These are phyloP conservation scores for Bombylius major DNA, from an alignment of 2,888 invertebrate genomes.

Conservation along the genomic window DNA sequence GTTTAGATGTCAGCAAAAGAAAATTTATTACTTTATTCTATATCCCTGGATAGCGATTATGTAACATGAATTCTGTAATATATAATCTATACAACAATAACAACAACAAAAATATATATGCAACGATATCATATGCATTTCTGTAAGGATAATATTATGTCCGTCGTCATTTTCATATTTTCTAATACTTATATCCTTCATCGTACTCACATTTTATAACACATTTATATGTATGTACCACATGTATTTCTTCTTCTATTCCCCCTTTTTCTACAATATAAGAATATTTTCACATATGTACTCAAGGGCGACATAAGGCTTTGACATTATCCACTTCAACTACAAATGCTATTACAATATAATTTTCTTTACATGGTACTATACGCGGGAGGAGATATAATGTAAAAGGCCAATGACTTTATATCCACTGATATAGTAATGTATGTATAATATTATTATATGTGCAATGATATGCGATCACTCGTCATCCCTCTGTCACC, in stretches of 20 bases:
- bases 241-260: no score
- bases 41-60: constrained; percentile 10
- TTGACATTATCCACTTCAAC: neutral
- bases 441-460: no score
- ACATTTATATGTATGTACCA: no score
- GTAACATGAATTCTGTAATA: neutral
- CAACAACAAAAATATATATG: neutral
- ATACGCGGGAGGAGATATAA: neutral
- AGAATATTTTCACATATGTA: neutral
- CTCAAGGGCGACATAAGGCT: neutral
- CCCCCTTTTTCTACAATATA: neutral
- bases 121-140: neutral
- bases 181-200: no score
- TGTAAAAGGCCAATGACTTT: neutral
- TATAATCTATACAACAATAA: neutral
- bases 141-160: neutral
- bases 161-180: neutral
- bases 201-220: no score
- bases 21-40: constrained; percentile 7
- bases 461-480: neutral
- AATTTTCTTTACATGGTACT: no score
- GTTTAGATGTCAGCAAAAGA: constrained; percentile 8
- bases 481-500: neutral
- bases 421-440: neutral
- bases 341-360: neutral